Evolutionary conservation across 2,113 vertebrate genomes (phyloP).

Genomic region (Regulus satrapa): DNA sequence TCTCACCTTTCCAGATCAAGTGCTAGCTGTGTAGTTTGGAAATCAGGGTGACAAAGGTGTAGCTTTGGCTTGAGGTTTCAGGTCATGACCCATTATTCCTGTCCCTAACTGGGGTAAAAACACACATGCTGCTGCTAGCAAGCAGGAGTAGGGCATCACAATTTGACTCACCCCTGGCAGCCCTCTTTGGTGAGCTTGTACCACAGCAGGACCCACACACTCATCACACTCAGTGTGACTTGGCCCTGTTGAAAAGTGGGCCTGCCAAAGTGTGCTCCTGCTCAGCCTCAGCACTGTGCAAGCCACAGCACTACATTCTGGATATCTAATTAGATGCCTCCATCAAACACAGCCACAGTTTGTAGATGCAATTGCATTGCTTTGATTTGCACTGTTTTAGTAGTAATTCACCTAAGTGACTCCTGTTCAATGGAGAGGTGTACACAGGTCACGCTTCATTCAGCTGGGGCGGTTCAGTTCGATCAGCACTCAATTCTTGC

Average conservation of each 20-base stretch:
- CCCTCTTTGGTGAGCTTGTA: not conserved
- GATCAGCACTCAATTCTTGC: not conserved
- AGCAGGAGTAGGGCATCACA: not conserved
- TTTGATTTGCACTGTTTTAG: not conserved
- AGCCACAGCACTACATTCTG: not conserved
- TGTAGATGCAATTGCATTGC: not conserved
- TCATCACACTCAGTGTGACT: not conserved
- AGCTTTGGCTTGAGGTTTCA: not conserved
- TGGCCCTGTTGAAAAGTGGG: not conserved
- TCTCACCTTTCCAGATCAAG: not conserved
- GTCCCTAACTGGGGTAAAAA: accelerated
- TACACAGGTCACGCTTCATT: not conserved
- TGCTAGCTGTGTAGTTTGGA: not conserved
- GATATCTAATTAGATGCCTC: not conserved
- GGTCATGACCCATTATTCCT: not conserved
- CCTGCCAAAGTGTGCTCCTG: not conserved
- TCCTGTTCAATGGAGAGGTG: not conserved
- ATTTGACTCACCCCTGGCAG: not conserved
- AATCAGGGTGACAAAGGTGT: not conserved
- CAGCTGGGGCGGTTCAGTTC: not conserved
- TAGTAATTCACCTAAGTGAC: not conserved
- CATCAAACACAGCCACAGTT: not conserved
- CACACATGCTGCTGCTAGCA: not conserved
- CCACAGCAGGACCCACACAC: not conserved
- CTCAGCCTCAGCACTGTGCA: not conserved